phyloP scores from a whole-genome alignment of 2,797 vertebrate species.

The Sebastes taczanowskii region DNA sequence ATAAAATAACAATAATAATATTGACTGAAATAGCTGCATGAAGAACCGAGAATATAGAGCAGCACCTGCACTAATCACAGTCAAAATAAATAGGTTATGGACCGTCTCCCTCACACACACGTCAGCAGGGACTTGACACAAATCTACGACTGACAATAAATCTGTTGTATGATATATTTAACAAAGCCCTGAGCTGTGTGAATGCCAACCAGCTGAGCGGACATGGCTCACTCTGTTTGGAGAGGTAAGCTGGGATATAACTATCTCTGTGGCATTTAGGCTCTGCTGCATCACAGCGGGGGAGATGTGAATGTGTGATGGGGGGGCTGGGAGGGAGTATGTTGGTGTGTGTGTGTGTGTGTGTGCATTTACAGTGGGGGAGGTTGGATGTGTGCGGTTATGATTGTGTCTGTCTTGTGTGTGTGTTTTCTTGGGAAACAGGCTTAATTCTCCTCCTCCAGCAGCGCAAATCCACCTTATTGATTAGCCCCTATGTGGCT shows the following conservation, averaged over 20 bases:
- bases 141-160: slow-evolving; percentile 16
- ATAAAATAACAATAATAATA: not conserved
- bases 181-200: slow-evolving; percentile 16
- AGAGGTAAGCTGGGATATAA: slow-evolving; percentile 11
- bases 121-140: not conserved
- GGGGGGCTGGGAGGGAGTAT: not conserved
- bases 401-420: not conserved
- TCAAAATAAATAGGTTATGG: not conserved
- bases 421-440: slow-evolving; percentile 44
- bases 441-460: slow-evolving; percentile 59
- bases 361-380: slow-evolving; percentile 2
- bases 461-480: slow-evolving; percentile 71
- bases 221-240: not conserved
- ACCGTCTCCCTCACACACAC: not conserved
- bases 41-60: not conserved
- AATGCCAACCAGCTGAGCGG: slow-evolving; percentile 8
- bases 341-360: slow-evolving; percentile 1
- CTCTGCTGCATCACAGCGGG: slow-evolving; percentile 24
- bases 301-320: not conserved
- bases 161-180: slow-evolving; percentile 15
- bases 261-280: not conserved
- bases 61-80: not conserved
- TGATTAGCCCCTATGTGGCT: slow-evolving; percentile 73
- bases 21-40: not conserved
- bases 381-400: not conserved